Conservation (phyloP, 2,113 vertebrate genomes). For the Gorsachius goisagi region DNA sequence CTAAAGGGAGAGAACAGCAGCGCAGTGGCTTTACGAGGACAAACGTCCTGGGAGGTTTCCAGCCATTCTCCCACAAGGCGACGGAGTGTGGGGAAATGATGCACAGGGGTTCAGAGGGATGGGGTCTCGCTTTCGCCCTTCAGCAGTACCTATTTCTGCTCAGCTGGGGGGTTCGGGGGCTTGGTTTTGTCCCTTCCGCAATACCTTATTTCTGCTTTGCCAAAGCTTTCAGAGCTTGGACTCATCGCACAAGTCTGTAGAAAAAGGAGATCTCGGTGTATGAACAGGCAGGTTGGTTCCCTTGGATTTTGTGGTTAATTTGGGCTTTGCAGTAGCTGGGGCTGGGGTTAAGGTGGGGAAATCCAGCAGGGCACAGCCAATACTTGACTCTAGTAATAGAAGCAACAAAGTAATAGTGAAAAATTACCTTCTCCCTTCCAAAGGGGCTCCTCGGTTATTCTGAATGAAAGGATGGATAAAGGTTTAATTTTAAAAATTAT, state of each 20-base stretch:
- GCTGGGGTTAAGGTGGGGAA: neutral
- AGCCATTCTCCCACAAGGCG: neutral
- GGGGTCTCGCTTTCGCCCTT: neutral
- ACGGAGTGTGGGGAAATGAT: rapidly evolving
- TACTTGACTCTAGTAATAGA: neutral
- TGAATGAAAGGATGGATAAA: neutral
- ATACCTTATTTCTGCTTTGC: neutral
- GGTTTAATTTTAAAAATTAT: neutral
- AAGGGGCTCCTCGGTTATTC: neutral
- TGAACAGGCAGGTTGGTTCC: neutral
- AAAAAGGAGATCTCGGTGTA: neutral
- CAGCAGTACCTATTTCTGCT: no score
- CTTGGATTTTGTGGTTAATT: neutral
- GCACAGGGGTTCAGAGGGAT: neutral
- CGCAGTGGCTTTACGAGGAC: neutral
- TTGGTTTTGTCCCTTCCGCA: neutral
- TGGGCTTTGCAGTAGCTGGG: neutral
- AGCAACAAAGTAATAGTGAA: neutral
- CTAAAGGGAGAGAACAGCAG: neutral
- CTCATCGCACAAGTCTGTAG: neutral
- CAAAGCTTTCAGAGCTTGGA: neutral
- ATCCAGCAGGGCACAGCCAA: neutral
- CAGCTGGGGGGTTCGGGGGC: no score
- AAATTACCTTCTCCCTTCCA: neutral
- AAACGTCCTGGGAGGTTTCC: neutral